Evolutionary conservation across 2,888 invertebrate species (phyloP), one percentile per base, ranked within the genome.

Genomic region (Baronia brevicornis): DNA sequence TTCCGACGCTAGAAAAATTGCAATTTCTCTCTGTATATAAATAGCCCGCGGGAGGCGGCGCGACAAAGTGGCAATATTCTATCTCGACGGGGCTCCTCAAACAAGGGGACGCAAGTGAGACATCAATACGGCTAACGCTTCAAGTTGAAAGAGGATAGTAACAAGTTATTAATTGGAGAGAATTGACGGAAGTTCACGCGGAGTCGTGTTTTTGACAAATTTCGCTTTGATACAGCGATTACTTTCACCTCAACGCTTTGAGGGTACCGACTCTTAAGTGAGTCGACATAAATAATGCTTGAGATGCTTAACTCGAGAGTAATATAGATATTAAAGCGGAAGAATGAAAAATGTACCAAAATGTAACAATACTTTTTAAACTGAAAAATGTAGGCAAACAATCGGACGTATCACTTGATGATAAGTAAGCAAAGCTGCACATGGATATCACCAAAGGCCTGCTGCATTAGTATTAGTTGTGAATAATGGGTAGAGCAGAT

Each of bases 41-140:
- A 75, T 71, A 70, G 75, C 73, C 75, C 55, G 66, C 71, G 73
- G 74, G 79, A 65, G 67, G 60, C 63, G 63, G 54, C 62, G 71
- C 77, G 74, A 82, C 82, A 84, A 82, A 82, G 80, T 84, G 80
- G 80, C 84, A 82, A 84, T 84, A 84, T 80, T 75, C 70, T 58
- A 68, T 77, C 82, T 75, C 84, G 54, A 65, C 80, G 79, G 82
- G 84, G 75, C 62, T 73, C 64, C 80, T 74, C 74, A 78, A 80
- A 79, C 77, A 80, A 78, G 82, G 84, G 84, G 67, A 64, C 61
- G 42, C 34, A 67, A 75, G 29, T 7, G 55, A 44, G 72, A 79
- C 25, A 32, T 46, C 36, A 9, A 37, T 51, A 72, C 46, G 38
- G 18, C 26, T 33, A 36, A 24, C 17, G 19, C 11, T 5, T 5